Percentiles rank a stretch among this genome's conserved stretches.
These are phyloP conservation scores for Chionomys nivalis DNA, from an alignment of 2,113 vertebrate species.

Conservation along the genomic window DNA sequence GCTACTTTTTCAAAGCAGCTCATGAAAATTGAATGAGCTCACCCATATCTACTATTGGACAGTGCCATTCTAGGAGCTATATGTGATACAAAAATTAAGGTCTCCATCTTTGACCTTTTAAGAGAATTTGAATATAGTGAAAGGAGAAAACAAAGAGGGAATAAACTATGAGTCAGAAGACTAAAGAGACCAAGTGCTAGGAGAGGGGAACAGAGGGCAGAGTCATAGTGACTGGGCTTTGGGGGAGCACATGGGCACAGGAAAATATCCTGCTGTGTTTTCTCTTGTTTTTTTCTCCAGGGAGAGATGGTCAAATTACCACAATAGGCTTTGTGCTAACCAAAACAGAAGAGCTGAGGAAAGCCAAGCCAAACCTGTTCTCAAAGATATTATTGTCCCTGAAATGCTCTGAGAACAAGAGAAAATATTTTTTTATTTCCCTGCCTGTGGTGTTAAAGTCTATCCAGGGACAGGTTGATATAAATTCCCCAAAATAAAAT, in stretches of 20 bases:
- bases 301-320: neutral
- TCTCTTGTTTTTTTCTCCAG: slow-evolving; percentile 32
- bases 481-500: slow-evolving; percentile 68
- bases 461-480: slow-evolving; percentile 56
- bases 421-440: slow-evolving; percentile 67
- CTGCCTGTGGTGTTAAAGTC: slow-evolving; percentile 56
- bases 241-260: neutral
- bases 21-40: slow-evolving; percentile 31
- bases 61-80: neutral
- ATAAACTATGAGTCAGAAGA: slow-evolving; percentile 8
- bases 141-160: slow-evolving; percentile 1
- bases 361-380: slow-evolving; percentile 53
- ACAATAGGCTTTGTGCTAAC: slow-evolving; percentile 45
- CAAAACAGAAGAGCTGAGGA: slow-evolving; percentile 34
- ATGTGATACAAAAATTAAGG: slow-evolving; percentile 35
- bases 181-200: neutral
- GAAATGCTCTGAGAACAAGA: slow-evolving; percentile 65
- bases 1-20: slow-evolving; percentile 22
- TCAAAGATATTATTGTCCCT: slow-evolving; percentile 52
- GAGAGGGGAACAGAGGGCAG: neutral
- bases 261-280: slow-evolving; percentile 42
- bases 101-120: slow-evolving; percentile 36
- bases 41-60: neutral
- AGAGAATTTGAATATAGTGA: neutral
- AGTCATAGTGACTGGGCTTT: neutral